Evolutionary conservation across 1,140 invertebrate genomes (phyloP), one percentile per base, ranked within the genome.

Genomic region (Glossosoma conforme): DNA sequence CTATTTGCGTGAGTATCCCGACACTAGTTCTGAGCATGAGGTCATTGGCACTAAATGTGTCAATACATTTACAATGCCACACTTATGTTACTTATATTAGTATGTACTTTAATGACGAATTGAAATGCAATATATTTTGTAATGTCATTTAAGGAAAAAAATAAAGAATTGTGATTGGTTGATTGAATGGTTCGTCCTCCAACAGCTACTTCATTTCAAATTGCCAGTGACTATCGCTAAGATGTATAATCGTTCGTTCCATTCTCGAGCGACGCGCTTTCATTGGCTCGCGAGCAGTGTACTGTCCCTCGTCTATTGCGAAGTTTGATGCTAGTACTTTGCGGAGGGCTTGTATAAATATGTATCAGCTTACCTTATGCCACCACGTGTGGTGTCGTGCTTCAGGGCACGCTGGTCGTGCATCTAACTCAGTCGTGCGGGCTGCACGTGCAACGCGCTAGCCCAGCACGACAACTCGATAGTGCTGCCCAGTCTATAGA

Each of bases 311-410:
- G 14, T 36, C 14, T 36, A 36, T 14, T 9, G 9, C 14, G 14
- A 11, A 36, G 14, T 9, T 14, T 36, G 14, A 14, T 36, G 9
- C 14, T 11, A 14, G 8, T 6, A 11, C 9, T 4, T 9, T 36
- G 5, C 9, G 14, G 14, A 14, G 25, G n/a, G 25, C 25, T 8
- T 9, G 33, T 9, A 9, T 6, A 43, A 17, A 28, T 17, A 19
- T 38, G 36, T 10, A 19, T 17, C 4, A 19, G 10, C 4, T 13
- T 33, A 58, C 56, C 56, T 58, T 43, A 58, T 52, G 17, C 56
- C 56, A n/a, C 56, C 56, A 32, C 56, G 51, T 11, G 52, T 54
- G 21, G 52, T 54, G 44, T 58, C 56, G 25, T 58, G 56, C 35
- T 58, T 58, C 15, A 58, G 52, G 8, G 52, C 52, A 35, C 44